Conservation (phyloP, 2,113 vertebrate species). For the Takifugu flavidus region DNA sequence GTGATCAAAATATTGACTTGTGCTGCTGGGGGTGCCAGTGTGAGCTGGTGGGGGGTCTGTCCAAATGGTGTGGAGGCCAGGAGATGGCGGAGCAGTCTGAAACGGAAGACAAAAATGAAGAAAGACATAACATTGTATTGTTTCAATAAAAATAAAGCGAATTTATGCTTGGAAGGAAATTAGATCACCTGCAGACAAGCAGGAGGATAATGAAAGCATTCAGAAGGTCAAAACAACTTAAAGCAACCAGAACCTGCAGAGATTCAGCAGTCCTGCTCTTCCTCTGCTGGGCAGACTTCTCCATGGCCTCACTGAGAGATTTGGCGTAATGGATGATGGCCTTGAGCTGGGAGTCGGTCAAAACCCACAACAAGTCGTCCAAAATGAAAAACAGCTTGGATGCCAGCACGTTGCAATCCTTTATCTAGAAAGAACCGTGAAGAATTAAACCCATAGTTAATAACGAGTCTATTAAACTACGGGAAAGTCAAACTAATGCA, state of each 20-base stretch:
- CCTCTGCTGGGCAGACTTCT: slow-evolving; percentile 92
- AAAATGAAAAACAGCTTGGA: slow-evolving; percentile 95
- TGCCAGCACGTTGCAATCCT: slow-evolving; percentile 93
- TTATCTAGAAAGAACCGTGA: slow-evolving; percentile 77
- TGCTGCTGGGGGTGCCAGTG: slow-evolving; percentile 74
- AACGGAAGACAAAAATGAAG: slow-evolving; percentile 4
- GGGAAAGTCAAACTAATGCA: neutral
- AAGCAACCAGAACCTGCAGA: slow-evolving; percentile 61
- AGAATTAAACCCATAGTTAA: neutral
- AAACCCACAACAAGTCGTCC: slow-evolving; percentile 96
- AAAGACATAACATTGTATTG: neutral
- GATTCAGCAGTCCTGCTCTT: slow-evolving; percentile 80
- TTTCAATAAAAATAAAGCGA: neutral
- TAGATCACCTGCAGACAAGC: no score
- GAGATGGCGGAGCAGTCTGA: slow-evolving; percentile 84
- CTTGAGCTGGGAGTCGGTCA: slow-evolving; percentile 96
- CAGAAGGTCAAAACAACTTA: neutral
- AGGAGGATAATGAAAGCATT: neutral
- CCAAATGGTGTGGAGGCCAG: slow-evolving; percentile 83
- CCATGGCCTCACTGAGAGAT: slow-evolving; percentile 93
- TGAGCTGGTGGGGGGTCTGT: slow-evolving; percentile 76
- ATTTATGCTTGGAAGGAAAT: no score
- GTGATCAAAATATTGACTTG: slow-evolving; percentile 91
- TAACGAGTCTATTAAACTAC: neutral
- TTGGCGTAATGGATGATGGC: slow-evolving; percentile 97